Conservation (phyloP, 2,888 invertebrate genomes). For the Parnassius apollo region DNA sequence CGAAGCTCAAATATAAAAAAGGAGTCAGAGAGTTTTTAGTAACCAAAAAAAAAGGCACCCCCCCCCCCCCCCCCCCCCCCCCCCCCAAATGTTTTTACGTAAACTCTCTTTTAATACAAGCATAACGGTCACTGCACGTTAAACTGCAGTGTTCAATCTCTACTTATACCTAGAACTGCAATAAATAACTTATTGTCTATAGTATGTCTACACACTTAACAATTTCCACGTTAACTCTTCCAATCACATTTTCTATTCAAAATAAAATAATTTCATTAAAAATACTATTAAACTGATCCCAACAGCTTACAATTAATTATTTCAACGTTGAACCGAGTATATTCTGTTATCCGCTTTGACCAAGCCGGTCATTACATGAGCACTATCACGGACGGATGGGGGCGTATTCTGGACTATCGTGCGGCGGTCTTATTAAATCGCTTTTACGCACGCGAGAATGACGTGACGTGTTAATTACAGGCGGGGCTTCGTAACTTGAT, state of each 20-base stretch:
- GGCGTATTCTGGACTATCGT: conserved; percentile 54
- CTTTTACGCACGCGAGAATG: conserved; percentile 63
- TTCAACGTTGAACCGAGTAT: conserved; percentile 12
- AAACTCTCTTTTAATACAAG: too few relatives aligned
- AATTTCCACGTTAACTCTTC: too few relatives aligned
- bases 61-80: too few relatives aligned
- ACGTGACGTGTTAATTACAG: conserved; percentile 52
- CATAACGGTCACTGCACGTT: too few relatives aligned
- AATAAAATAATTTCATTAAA: conserved; percentile 4
- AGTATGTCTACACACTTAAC: too few relatives aligned
- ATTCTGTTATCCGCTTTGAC: conserved; percentile 23
- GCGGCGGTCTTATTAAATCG: conserved; percentile 61
- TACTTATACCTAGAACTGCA: too few relatives aligned
- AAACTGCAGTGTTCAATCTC: too few relatives aligned
- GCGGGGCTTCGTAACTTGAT: neutral
- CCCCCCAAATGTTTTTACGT: too few relatives aligned
- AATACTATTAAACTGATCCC: conserved; percentile 1
- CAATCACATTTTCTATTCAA: neutral
- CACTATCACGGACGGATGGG: conserved; percentile 49
- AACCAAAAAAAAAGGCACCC: too few relatives aligned
- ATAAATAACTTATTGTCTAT: too few relatives aligned
- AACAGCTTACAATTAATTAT: conserved; percentile 16
- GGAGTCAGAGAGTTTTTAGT: too few relatives aligned
- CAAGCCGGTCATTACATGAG: conserved; percentile 30
- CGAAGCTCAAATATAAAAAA: too few relatives aligned